A percentile compares a stretch with the other conserved stretches of the same genome.
These are phyloP conservation scores for Diachasmimorpha longicaudata DNA, from an alignment of 1,140 invertebrate genomes.

Conservation along the genomic window DNA sequence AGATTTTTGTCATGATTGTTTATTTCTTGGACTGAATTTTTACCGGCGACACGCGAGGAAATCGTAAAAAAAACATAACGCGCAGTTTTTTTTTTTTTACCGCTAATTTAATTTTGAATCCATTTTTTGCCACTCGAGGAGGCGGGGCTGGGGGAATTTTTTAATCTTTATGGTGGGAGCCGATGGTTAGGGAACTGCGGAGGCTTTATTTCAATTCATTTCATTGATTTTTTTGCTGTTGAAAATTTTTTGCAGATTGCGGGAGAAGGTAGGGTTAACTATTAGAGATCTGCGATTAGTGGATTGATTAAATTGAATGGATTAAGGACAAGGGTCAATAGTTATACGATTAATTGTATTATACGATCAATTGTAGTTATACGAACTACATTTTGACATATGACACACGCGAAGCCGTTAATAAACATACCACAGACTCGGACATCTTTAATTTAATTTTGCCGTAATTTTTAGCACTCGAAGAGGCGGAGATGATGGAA, in stretches of 20 bases:
- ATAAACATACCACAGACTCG: neutral
- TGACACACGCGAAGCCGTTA: neutral
- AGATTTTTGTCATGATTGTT: neutral
- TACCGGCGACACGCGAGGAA: neutral
- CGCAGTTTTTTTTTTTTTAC: neutral
- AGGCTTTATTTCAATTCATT: neutral
- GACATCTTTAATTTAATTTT: neutral
- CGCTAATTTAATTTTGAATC: neutral
- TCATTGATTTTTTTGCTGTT: too few relatives aligned
- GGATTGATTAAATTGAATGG: too few relatives aligned
- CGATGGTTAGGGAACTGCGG: too few relatives aligned
- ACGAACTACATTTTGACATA: neutral
- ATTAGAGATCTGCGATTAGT: too few relatives aligned
- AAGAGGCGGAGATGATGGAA: neutral
- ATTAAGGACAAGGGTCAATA: too few relatives aligned
- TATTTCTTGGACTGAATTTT: neutral
- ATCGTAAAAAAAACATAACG: neutral
- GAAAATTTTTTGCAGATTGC: too few relatives aligned
- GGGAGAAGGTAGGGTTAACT: too few relatives aligned
- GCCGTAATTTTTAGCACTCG: neutral
- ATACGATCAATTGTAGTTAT: too few relatives aligned
- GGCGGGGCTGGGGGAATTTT: neutral
- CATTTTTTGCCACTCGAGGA: neutral
- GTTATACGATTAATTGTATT: too few relatives aligned
- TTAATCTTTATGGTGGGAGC: neutral